Conservation (phyloP, 2,888 invertebrate genomes). For the Cheilosia vulpina region DNA sequence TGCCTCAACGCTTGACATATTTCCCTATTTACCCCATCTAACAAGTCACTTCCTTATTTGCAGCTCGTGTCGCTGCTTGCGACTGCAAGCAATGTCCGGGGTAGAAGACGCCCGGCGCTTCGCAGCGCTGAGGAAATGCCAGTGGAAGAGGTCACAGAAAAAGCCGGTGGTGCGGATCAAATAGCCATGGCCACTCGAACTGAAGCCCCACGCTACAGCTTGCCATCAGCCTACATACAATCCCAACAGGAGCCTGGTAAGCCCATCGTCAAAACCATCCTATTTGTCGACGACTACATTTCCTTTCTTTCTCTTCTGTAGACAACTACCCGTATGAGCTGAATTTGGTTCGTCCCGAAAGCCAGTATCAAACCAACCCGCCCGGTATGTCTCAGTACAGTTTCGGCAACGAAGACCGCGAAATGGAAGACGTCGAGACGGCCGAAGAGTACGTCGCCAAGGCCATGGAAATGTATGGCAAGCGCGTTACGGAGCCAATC, state of each 20-base stretch:
- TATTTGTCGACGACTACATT: neutral
- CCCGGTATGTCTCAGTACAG: conserved; percentile 66
- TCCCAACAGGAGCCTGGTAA: conserved; percentile 74
- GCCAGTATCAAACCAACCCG: conserved; percentile 65
- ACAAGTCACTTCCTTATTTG: neutral
- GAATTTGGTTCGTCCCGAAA: conserved; percentile 81
- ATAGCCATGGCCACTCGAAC: conserved; percentile 79
- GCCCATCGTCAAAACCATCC: neutral
- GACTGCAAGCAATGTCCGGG: conserved; percentile 75
- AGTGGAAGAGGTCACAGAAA: conserved; percentile 77
- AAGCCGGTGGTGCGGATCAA: conserved; percentile 79
- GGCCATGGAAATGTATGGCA: conserved; percentile 81
- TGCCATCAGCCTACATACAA: conserved; percentile 70
- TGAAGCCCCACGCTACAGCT: conserved; percentile 76
- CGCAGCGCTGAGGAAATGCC: conserved; percentile 71
- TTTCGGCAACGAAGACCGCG: conserved; percentile 71
- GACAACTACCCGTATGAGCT: conserved; percentile 77
- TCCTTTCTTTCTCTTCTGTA: neutral
- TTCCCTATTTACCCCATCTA: neutral
- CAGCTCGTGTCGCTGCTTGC: conserved; percentile 74
- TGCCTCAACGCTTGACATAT: too few species aligned
- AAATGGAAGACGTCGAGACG: conserved; percentile 80
- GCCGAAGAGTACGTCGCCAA: conserved; percentile 83
- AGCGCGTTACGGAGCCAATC: conserved; percentile 78
- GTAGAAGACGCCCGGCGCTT: conserved; percentile 78